Evolutionary conservation across 1,140 invertebrate genomes (phyloP).

Genomic region (Zaprionus tsacasi): DNA sequence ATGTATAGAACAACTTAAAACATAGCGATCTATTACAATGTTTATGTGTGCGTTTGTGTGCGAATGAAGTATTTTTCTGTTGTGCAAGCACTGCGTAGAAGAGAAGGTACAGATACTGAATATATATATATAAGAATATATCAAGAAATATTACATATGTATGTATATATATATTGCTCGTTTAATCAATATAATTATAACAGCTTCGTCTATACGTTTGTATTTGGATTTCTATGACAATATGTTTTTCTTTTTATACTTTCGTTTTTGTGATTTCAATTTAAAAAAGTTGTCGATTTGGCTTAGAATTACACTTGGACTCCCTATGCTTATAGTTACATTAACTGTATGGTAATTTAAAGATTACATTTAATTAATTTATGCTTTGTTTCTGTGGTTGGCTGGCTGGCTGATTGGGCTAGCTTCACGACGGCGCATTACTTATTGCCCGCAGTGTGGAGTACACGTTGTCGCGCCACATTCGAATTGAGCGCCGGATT

Average conservation of each 20-base stretch:
- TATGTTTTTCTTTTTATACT: slow-evolving; percentile 41
- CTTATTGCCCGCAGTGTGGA: slow-evolving; percentile 68
- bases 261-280: slow-evolving; percentile 32
- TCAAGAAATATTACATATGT: not conserved
- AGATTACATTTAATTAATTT: slow-evolving; percentile 75
- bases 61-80: slow-evolving; percentile 11
- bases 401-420: slow-evolving; percentile 61
- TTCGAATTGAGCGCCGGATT: slow-evolving; percentile 68
- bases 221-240: slow-evolving; percentile 63
- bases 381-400: slow-evolving; percentile 68
- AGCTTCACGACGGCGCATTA: slow-evolving; percentile 40
- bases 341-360: slow-evolving; percentile 71
- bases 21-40: slow-evolving; percentile 4
- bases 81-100: slow-evolving; percentile 1
- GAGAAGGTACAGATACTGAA: slow-evolving; percentile 7
- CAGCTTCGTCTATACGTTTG: slow-evolving; percentile 38
- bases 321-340: slow-evolving; percentile 76
- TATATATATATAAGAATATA: slow-evolving; percentile 2
- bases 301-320: slow-evolving; percentile 75
- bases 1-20: slow-evolving; percentile 8
- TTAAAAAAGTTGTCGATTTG: slow-evolving; percentile 55
- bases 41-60: not conserved
- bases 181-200: slow-evolving; percentile 14
- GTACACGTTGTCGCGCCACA: slow-evolving; percentile 71
- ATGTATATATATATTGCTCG: not conserved